phyloP scores from a whole-genome alignment of 2,113 vertebrate species.

The Pheucticus melanocephalus region DNA sequence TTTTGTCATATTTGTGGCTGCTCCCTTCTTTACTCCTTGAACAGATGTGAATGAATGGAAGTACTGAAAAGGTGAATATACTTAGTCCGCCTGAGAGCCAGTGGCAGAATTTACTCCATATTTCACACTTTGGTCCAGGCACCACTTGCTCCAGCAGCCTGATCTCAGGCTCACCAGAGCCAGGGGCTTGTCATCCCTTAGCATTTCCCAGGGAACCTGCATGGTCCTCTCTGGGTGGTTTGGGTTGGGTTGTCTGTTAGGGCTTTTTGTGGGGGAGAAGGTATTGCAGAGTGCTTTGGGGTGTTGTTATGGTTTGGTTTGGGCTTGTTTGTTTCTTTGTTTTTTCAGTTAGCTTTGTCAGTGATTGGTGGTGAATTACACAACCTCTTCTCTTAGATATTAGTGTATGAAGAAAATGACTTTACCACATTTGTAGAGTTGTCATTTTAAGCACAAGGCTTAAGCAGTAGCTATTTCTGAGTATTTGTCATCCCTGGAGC shows the following conservation, averaged over 20 bases:
- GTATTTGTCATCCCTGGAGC: background rate
- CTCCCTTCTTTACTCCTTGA: background rate
- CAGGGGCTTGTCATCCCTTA: background rate
- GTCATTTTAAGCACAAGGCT: slow-evolving; percentile 16
- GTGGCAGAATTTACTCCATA: background rate
- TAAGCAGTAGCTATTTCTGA: slow-evolving; percentile 10
- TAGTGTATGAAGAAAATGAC: background rate
- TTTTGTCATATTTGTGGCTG: background rate
- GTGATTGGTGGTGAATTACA: background rate
- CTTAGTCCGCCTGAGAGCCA: background rate
- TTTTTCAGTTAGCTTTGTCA: background rate
- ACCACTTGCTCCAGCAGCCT: background rate
- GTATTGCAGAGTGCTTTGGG: background rate
- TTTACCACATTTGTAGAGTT: background rate
- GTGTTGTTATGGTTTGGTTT: background rate
- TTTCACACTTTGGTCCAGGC: background rate
- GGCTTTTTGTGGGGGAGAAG: background rate
- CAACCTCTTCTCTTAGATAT: background rate
- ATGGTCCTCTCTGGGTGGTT: background rate
- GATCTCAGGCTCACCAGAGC: background rate
- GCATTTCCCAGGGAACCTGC: background rate
- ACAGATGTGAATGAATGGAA: background rate
- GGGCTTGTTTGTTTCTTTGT: background rate
- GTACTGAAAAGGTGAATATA: background rate
- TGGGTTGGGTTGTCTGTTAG: background rate